phyloP scores from a whole-genome alignment of 2,888 invertebrate genomes.

The Drosophila mercatorum region DNA sequence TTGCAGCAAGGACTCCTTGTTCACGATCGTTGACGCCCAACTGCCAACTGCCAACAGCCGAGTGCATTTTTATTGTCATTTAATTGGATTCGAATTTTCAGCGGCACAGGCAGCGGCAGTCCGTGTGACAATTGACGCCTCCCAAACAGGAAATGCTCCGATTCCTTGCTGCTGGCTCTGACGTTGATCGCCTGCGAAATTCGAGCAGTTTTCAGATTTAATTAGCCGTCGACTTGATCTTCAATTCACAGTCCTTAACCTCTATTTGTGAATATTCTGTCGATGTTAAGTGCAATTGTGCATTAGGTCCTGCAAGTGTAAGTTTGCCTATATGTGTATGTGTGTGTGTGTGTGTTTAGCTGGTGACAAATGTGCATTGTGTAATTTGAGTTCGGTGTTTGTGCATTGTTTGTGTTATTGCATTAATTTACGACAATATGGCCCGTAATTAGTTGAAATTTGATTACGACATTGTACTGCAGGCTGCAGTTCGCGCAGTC shows the following conservation, averaged over 20 bases:
- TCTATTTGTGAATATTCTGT: conserved; percentile 47
- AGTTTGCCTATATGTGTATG: conserved; percentile 20
- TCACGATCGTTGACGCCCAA: conserved; percentile 48
- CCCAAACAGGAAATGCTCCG: conserved; percentile 67
- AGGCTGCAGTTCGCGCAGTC: conserved; percentile 27
- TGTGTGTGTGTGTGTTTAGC: conserved; percentile 25
- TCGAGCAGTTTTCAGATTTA: conserved; percentile 56
- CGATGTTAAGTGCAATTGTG: conserved; percentile 52
- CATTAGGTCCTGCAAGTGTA: conserved; percentile 34
- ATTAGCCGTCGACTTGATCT: conserved; percentile 72
- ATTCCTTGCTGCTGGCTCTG: conserved; percentile 22
- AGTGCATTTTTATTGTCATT: conserved; percentile 82
- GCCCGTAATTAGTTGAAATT: conserved; percentile 76
- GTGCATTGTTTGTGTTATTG: conserved; percentile 75
- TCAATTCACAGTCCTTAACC: conserved; percentile 35
- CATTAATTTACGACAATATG: conserved; percentile 80
- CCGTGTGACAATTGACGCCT: conserved; percentile 79
- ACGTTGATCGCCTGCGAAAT: conserved; percentile 58
- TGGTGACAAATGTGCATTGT: conserved; percentile 34
- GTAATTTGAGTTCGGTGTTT: conserved; percentile 74
- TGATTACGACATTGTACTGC: conserved; percentile 68
- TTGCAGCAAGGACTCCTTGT: conserved; percentile 29
- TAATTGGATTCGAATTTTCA: conserved; percentile 81
- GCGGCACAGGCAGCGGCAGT: conserved; percentile 18
- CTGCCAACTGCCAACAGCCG: conserved; percentile 35